Conservation (phyloP, 2,888 invertebrate species). For the Stenoptilia bipunctidactyla region DNA sequence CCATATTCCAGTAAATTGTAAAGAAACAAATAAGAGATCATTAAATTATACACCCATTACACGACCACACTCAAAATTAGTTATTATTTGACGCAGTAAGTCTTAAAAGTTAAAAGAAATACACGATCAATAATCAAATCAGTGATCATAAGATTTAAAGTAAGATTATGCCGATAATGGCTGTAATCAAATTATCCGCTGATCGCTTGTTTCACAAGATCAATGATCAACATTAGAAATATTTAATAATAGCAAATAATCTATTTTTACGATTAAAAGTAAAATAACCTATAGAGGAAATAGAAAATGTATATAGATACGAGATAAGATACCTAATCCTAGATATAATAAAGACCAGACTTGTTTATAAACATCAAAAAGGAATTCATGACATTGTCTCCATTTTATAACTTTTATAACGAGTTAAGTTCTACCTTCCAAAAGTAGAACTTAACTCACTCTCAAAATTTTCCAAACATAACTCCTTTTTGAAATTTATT, state of each 20-base stretch:
- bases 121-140: too few relatives aligned
- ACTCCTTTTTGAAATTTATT: constrained; percentile 38
- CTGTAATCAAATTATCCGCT: not conserved
- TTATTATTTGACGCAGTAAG: constrained; percentile 34
- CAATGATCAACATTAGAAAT: not conserved
- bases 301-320: constrained; percentile 45
- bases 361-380: constrained; percentile 34
- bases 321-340: constrained; percentile 37
- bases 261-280: not conserved
- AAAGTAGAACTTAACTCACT: too few relatives aligned
- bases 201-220: not conserved
- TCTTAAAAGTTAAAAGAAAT: constrained; percentile 35
- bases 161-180: not conserved
- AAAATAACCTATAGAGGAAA: too few relatives aligned
- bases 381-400: too few relatives aligned
- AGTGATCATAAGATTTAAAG: not conserved
- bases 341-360: constrained; percentile 38
- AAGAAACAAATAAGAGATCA: constrained; percentile 60
- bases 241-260: not conserved
- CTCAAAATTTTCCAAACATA: too few relatives aligned
- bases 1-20: constrained; percentile 64
- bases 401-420: too few relatives aligned
- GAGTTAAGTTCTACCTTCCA: too few relatives aligned
- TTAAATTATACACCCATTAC: constrained; percentile 39
- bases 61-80: constrained; percentile 53